Evolutionary conservation across 2,113 vertebrate genomes (phyloP), one percentile per base, ranked within the genome.

Genomic region (Apodemus speciosus): DNA sequence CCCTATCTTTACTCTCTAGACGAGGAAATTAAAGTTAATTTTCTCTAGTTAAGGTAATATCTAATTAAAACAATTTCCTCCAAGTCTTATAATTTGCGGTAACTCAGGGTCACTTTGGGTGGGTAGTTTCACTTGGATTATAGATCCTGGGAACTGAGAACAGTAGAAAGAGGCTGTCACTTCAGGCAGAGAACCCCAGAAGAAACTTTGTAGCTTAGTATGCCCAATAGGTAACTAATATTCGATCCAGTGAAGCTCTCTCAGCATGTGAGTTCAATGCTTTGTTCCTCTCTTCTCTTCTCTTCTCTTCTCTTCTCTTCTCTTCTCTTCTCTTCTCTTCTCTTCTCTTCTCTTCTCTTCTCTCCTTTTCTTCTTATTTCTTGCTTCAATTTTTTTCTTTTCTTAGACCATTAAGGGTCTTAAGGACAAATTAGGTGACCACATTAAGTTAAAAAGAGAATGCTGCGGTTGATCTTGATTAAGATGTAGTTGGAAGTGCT

Each of bases 331-430:
- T 23, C 18, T 56, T 35, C 25, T 8, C 16, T 3, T 79, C 21
- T 16, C 9, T 1, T n/a, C 49, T 56, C 53, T 56, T 58, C 21
- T 6, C 58, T 60, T 60, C 23, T 7, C 21, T 60, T 23, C 23
- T 53, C 8, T 60, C 8, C 21, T 23, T n/a, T 38, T 9, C 18
- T 4, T 79, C 21, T 6, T 20, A 0, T n/a, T 35, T 9, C 5
- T 40, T 27, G 9, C 58, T 21, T 58, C 43, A 0, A 0, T n/a
- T 35, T 9, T 10, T 40, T 27, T 16, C 58, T 21, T 58, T 58
- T 58, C 27, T 85, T 86, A 86, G 93, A 64, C 94, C 93, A 83
- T 95, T 93, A 94, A 79, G 68, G 62, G 51, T 90, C 79, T 95
- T 93, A 93, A 90, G n/a, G 23, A 62, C 60, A 62, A 27, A 27